A percentile compares a stretch with the other conserved stretches of the same genome.
Evolutionary conservation across 2,113 vertebrate genomes (phyloP).

Genomic region (Nothocercus julius): DNA sequence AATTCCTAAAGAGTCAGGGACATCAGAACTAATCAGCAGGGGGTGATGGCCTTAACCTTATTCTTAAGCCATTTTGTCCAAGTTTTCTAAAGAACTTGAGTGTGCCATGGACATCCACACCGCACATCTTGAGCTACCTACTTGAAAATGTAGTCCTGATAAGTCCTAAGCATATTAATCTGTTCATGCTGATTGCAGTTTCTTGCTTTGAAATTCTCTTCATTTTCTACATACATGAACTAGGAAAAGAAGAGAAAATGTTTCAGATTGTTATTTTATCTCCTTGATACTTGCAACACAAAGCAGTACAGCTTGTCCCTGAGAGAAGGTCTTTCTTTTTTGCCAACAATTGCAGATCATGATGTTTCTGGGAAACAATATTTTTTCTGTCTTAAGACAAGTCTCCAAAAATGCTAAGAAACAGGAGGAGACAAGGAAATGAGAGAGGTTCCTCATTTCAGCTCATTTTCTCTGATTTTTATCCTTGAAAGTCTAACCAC

Average conservation of each 20-base stretch:
- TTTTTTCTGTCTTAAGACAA: neutral
- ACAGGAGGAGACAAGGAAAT: neutral
- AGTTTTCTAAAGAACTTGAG: neutral
- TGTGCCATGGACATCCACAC: neutral
- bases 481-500: neutral
- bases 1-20: neutral
- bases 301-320: neutral
- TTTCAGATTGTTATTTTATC: neutral
- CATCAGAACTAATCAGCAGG: fast-evolving
- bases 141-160: conserved; percentile 1
- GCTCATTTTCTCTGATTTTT: neutral
- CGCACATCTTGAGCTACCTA: neutral
- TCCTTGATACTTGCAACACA: neutral
- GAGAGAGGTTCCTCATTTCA: neutral
- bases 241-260: no score
- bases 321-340: conserved; percentile 13
- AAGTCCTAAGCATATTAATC: neutral
- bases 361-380: neutral
- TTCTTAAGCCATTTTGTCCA: neutral
- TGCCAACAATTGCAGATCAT: neutral
- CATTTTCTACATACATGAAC: neutral
- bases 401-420: neutral
- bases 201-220: neutral
- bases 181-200: neutral
- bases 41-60: neutral